A percentile compares a stretch with the other conserved stretches of the same genome.
Conservation (phyloP, 2,797 vertebrate species). For the Sebastes hubbsi region DNA sequence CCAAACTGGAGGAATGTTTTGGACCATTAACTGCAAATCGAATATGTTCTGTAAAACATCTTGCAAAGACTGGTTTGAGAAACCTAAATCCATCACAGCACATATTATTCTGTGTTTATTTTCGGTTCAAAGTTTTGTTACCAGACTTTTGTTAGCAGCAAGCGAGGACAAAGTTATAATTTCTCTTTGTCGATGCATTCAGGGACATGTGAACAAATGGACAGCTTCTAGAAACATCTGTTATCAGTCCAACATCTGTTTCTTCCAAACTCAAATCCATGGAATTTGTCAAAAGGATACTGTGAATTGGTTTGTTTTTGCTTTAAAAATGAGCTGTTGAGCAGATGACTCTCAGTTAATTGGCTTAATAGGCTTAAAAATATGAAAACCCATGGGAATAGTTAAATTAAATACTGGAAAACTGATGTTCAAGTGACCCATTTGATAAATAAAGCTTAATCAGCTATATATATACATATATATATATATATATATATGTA, state of each 20-base stretch:
- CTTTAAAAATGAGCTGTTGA: constrained; percentile 1
- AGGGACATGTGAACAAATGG: background rate
- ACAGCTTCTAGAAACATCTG: background rate
- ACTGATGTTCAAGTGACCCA: background rate
- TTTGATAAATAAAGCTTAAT: background rate
- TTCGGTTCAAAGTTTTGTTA: background rate
- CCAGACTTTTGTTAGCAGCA: background rate
- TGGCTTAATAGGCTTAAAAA: background rate
- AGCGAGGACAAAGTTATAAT: background rate
- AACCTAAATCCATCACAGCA: background rate
- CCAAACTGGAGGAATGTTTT: background rate
- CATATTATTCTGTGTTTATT: background rate
- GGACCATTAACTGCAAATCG: constrained; percentile 21
- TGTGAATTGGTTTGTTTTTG: background rate
- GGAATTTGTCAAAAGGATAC: background rate
- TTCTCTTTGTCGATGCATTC: background rate
- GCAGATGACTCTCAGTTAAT: background rate
- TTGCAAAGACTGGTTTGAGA: background rate
- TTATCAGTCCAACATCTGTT: background rate
- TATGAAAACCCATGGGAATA: background rate
- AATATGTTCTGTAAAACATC: background rate
- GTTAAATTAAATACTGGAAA: background rate
- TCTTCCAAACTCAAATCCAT: background rate
- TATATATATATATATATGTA: too few relatives aligned
- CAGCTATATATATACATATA: background rate